Evolutionary conservation across 2,888 invertebrate species (phyloP).

Genomic region (Brachyptera risi): DNA sequence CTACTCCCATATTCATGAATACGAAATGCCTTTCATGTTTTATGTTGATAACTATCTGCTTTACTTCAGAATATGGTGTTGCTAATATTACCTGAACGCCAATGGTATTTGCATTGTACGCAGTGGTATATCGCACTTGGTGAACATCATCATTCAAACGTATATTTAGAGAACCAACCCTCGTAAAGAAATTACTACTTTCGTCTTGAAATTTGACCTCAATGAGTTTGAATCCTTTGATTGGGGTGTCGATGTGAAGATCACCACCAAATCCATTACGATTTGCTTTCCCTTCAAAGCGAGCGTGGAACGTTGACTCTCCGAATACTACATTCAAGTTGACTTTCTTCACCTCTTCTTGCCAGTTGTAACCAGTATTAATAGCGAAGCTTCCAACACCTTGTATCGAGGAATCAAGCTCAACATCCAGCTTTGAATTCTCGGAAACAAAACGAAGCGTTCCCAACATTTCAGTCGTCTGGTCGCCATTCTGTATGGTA

Average conservation of each 20-base stretch:
- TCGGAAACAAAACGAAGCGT: slow-evolving; percentile 13
- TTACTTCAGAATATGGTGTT: slow-evolving; percentile 10
- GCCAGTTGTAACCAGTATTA: slow-evolving; percentile 27
- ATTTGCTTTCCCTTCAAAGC: slow-evolving; percentile 7
- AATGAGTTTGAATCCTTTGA: not conserved
- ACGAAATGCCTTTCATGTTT: slow-evolving; percentile 14
- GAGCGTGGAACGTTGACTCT: slow-evolving; percentile 3
- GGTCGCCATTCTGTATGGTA: slow-evolving; percentile 6
- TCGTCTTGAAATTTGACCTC: slow-evolving; percentile 11
- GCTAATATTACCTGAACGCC: not conserved
- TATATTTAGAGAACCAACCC: slow-evolving; percentile 4
- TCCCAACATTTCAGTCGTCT: slow-evolving; percentile 23
- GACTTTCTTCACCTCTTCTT: slow-evolving; percentile 1
- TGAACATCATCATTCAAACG: slow-evolving; percentile 1
- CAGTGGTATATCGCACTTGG: slow-evolving; percentile 20
- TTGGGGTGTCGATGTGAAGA: slow-evolving; percentile 19
- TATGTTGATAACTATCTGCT: slow-evolving; percentile 20
- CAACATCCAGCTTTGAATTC: slow-evolving; percentile 22
- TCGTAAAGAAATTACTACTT: not conserved
- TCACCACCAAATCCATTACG: not conserved
- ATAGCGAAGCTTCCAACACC: slow-evolving; percentile 22
- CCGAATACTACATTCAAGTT: slow-evolving; percentile 17
- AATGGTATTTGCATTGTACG: not conserved
- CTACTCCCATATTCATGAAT: slow-evolving; percentile 25
- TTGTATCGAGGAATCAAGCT: slow-evolving; percentile 27